phyloP scores from a whole-genome alignment of 1,140 invertebrate genomes.

The Papilio glaucus region DNA sequence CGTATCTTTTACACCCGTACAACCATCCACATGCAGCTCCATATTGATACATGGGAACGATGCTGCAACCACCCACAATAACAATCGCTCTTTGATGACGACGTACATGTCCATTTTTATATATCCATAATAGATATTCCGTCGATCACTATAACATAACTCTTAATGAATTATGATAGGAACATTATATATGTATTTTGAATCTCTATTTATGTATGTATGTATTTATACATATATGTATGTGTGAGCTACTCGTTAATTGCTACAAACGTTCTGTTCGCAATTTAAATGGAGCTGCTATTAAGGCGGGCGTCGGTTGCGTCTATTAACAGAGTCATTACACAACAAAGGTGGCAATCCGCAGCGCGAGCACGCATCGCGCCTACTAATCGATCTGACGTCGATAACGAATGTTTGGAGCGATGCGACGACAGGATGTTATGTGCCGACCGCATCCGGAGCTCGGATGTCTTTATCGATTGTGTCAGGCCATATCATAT shows the following conservation, averaged over 20 bases:
- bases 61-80: too few relatives aligned
- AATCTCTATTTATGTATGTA: too few relatives aligned
- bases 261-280: background rate
- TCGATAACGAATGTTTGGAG: constrained; percentile 23
- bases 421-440: constrained; percentile 20
- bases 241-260: background rate
- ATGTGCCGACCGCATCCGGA: constrained; percentile 28
- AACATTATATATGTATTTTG: too few relatives aligned
- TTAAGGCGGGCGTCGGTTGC: background rate
- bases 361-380: background rate
- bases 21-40: too few relatives aligned
- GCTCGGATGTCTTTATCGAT: constrained; percentile 31
- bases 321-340: constrained; percentile 23
- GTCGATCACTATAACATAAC: too few relatives aligned
- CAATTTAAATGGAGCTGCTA: constrained; percentile 4
- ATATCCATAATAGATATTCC: too few relatives aligned
- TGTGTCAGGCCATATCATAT: background rate
- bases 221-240: too few relatives aligned
- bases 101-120: too few relatives aligned
- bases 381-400: constrained; percentile 10
- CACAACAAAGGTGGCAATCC: constrained; percentile 25
- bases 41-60: too few relatives aligned
- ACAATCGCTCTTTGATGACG: too few relatives aligned
- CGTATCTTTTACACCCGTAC: too few relatives aligned
- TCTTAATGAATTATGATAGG: too few relatives aligned